phyloP scores from a whole-genome alignment of 2,797 vertebrate genomes.

The Microchirus variegatus region DNA sequence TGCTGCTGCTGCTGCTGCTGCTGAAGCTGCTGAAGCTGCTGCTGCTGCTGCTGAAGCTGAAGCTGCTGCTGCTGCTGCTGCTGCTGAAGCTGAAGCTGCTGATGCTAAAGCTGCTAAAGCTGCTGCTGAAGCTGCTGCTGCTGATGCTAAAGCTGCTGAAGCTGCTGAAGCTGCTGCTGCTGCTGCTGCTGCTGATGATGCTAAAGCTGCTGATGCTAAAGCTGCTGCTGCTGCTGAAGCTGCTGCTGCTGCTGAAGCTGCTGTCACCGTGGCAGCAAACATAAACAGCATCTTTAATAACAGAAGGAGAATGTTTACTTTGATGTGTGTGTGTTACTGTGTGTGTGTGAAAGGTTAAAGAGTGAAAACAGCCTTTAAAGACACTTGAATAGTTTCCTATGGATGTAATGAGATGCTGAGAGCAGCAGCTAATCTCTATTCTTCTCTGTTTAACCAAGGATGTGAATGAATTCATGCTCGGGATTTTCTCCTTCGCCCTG shows the following conservation, averaged over 20 bases:
- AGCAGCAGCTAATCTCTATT: slow-evolving; percentile 73
- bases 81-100: slow-evolving; percentile 1
- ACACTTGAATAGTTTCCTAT: slow-evolving; percentile 73
- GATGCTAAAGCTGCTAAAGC: too few relatives aligned
- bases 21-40: background rate
- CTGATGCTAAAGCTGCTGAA: too few relatives aligned
- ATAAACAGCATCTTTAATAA: slow-evolving; percentile 28
- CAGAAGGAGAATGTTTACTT: slow-evolving; percentile 9
- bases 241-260: background rate
- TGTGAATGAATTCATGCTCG: slow-evolving; percentile 69
- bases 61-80: too few relatives aligned
- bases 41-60: too few relatives aligned
- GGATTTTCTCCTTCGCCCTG: slow-evolving; percentile 65
- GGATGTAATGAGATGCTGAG: slow-evolving; percentile 78
- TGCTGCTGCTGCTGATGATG: too few relatives aligned
- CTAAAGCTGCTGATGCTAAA: background rate
- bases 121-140: background rate
- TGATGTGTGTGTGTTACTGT: slow-evolving; percentile 4
- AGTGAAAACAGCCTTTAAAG: slow-evolving; percentile 58
- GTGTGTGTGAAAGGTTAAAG: slow-evolving; percentile 23
- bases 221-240: background rate
- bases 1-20: too few relatives aligned
- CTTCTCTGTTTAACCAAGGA: slow-evolving; percentile 70
- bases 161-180: too few relatives aligned
- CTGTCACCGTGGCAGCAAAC: slow-evolving; percentile 31